These are phyloP conservation scores for Agrochola lota DNA, from an alignment of 2,888 invertebrate genomes.

Conservation along the genomic window DNA sequence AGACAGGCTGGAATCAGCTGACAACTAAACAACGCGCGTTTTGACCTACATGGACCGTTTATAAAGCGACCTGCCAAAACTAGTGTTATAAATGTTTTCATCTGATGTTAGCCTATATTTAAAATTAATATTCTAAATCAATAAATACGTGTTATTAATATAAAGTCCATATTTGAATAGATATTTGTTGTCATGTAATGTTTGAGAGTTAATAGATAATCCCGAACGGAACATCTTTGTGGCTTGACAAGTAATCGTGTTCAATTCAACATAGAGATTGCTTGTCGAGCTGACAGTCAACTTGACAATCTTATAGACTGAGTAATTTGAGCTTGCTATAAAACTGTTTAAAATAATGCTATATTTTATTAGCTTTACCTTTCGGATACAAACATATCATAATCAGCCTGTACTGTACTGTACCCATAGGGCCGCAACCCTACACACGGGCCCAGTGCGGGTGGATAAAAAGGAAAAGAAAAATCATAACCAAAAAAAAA, in stretches of 20 bases:
- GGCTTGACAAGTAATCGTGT: conserved; percentile 52
- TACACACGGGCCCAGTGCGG: not conserved
- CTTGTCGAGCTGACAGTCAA: conserved; percentile 47
- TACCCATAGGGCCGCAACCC: not conserved
- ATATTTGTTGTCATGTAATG: conserved; percentile 20
- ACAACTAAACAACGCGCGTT: not conserved
- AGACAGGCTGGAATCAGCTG: conserved; percentile 3
- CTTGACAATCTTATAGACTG: conserved; percentile 52
- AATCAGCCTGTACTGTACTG: not conserved
- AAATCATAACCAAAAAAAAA: not conserved
- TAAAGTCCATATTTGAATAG: conserved; percentile 39
- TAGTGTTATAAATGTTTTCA: not conserved
- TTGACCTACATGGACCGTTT: conserved; percentile 9
- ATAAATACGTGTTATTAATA: conserved; percentile 27
- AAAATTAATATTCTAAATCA: conserved; percentile 33
- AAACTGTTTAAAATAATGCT: conserved; percentile 2
- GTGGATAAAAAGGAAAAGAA: not conserved
- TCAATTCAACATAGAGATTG: conserved; percentile 21
- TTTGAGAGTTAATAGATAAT: conserved; percentile 37
- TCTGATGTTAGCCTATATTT: conserved; percentile 15
- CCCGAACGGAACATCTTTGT: conserved; percentile 59
- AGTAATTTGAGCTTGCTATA: conserved; percentile 62
- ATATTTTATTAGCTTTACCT: not conserved
- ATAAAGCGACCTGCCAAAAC: conserved; percentile 9
- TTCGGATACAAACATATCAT: not conserved